phyloP scores from a whole-genome alignment of 2,888 invertebrate genomes.

The Drosophila monieri region DNA sequence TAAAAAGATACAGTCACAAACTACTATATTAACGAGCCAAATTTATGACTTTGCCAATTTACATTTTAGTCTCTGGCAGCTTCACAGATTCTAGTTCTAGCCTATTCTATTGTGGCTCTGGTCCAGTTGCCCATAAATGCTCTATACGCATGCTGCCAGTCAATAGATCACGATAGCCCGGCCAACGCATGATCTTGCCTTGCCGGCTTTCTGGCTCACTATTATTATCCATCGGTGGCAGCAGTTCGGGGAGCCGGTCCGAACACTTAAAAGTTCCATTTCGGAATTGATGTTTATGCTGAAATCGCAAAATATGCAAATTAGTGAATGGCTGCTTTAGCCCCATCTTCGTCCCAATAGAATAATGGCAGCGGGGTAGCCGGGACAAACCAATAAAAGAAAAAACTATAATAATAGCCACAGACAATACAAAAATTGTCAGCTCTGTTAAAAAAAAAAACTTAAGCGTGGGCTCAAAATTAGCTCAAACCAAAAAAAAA shows the following conservation, averaged over 20 bases:
- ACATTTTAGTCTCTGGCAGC: conserved; percentile 50
- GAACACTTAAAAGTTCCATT: conserved; percentile 78
- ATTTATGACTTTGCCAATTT: conserved; percentile 60
- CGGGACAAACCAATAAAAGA: conserved; percentile 43
- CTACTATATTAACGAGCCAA: conserved; percentile 41
- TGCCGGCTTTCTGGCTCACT: conserved; percentile 34
- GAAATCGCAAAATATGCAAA: conserved; percentile 76
- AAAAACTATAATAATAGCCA: conserved; percentile 57
- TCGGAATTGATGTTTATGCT: conserved; percentile 72
- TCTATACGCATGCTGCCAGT: conserved; percentile 35
- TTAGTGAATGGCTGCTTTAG: conserved; percentile 74
- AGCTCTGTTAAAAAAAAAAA: conserved; percentile 48
- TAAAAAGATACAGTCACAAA: conserved; percentile 39
- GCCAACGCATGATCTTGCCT: conserved; percentile 58
- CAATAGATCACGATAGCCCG: conserved; percentile 42
- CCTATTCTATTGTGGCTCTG: conserved; percentile 28
- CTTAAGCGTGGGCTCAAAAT: conserved; percentile 52
- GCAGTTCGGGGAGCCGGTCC: conserved; percentile 60
- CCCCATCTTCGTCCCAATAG: conserved; percentile 47
- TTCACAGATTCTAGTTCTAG: conserved; percentile 28
- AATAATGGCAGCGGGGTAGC: conserved; percentile 44
- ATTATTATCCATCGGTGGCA: conserved; percentile 35
- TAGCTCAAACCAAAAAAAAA: conserved; percentile 60
- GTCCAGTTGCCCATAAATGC: conserved; percentile 59
- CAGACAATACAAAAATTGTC: conserved; percentile 58